Conservation (phyloP, 2,797 vertebrate species). For the Onychomys arenicola region DNA sequence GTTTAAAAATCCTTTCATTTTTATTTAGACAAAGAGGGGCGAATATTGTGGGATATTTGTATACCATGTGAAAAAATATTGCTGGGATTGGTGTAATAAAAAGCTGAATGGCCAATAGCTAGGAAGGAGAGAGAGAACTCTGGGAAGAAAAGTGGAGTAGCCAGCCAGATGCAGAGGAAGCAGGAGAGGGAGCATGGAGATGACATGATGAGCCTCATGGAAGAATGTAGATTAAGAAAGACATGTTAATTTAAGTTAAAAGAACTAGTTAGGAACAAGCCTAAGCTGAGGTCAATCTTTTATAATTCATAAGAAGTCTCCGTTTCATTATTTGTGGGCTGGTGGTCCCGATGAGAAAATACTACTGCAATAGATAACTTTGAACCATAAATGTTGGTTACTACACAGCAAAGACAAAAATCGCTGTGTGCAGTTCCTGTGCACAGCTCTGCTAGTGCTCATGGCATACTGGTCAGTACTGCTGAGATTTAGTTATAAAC, state of each 20-base stretch:
- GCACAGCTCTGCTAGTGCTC: neutral
- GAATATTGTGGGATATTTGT: neutral
- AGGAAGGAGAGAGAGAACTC: neutral
- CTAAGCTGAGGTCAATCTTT: neutral
- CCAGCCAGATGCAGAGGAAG: neutral
- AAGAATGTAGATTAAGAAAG: neutral
- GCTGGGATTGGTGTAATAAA: neutral
- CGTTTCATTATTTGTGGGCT: neutral
- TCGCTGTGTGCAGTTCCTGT: neutral
- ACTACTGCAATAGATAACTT: neutral
- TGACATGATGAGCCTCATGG: neutral
- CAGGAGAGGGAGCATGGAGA: neutral
- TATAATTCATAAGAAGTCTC: neutral
- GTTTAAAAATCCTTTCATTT: neutral
- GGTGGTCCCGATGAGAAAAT: neutral
- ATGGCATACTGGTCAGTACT: neutral
- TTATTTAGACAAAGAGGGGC: neutral
- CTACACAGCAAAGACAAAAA: neutral
- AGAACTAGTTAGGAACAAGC: neutral
- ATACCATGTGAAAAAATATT: neutral
- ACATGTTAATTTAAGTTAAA: neutral
- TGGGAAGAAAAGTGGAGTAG: neutral
- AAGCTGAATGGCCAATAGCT: neutral
- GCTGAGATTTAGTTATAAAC: neutral
- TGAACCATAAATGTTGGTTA: neutral